Evolutionary conservation across 1,140 invertebrate species (phyloP).

Genomic region (Sminthurides bifidus): DNA sequence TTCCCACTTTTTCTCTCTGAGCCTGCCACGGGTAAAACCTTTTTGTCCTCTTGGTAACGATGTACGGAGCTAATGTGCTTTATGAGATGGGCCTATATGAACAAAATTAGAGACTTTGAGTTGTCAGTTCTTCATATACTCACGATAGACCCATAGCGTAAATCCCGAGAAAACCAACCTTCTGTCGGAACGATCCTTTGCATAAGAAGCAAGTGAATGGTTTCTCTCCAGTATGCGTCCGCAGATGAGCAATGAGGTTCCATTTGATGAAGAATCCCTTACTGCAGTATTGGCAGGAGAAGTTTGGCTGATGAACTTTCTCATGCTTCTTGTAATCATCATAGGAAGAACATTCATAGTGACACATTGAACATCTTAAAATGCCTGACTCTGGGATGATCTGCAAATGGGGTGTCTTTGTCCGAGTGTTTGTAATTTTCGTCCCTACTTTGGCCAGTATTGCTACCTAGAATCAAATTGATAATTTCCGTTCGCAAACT

Average conservation of each 20-base stretch:
- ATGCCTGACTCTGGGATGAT: slow-evolving; percentile 31
- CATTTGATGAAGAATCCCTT: slow-evolving; percentile 33
- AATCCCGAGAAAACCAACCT: slow-evolving; percentile 30
- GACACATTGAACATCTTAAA: slow-evolving; percentile 31
- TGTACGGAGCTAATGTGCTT: slow-evolving; percentile 31
- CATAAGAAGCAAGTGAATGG: slow-evolving; percentile 46
- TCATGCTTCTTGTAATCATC: slow-evolving; percentile 33
- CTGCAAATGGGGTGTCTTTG: slow-evolving; percentile 32
- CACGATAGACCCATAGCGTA: background rate
- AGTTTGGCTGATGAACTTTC: slow-evolving; percentile 32
- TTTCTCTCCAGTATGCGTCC: slow-evolving; percentile 40
- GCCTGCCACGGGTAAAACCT: slow-evolving; percentile 4
- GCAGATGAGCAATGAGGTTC: slow-evolving; percentile 38
- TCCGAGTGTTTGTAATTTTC: slow-evolving; percentile 32
- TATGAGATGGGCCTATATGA: slow-evolving; percentile 28
- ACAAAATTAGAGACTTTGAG: slow-evolving; percentile 1
- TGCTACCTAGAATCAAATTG: slow-evolving; percentile 23
- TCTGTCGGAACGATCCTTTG: slow-evolving; percentile 41
- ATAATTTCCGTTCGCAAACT: background rate
- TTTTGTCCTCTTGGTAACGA: slow-evolving; percentile 29
- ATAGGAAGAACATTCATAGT: slow-evolving; percentile 31
- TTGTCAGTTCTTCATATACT: background rate
- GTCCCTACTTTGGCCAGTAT: slow-evolving; percentile 31
- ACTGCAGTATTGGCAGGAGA: slow-evolving; percentile 31
- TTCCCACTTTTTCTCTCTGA: background rate